These are phyloP conservation scores for Notarius quadriscutis DNA, from an alignment of 2,113 vertebrate species.

Conservation along the genomic window DNA sequence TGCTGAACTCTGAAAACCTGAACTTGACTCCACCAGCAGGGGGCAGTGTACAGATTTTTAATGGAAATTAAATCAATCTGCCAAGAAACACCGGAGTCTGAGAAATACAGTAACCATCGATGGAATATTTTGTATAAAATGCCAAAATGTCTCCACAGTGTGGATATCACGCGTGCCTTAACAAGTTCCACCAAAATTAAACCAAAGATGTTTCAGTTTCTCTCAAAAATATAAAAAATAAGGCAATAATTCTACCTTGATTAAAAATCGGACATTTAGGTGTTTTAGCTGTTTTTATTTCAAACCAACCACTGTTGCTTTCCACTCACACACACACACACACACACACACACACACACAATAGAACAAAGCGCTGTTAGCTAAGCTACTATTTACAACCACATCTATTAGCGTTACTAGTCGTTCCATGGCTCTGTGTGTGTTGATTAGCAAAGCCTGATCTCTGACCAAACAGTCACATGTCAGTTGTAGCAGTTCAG, in stretches of 20 bases:
- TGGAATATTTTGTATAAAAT: background rate
- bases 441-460: background rate
- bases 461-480: background rate
- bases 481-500: background rate
- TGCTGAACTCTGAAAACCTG: background rate
- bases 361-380: background rate
- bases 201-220: background rate
- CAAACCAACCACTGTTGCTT: conserved; percentile 14
- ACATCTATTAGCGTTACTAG: background rate
- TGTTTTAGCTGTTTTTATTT: background rate
- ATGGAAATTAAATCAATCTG: background rate
- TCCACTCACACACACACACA: background rate
- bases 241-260: background rate
- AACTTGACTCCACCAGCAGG: background rate
- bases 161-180: background rate
- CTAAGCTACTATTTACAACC: background rate
- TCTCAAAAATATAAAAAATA: background rate
- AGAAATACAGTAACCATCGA: background rate
- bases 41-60: background rate
- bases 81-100: background rate
- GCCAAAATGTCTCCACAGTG: background rate
- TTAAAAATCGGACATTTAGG: background rate
- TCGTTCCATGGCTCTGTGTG: too few relatives aligned
- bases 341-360: background rate
- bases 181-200: background rate